phyloP scores from a whole-genome alignment of 2,888 invertebrate species.

The Bellardia pandia region DNA sequence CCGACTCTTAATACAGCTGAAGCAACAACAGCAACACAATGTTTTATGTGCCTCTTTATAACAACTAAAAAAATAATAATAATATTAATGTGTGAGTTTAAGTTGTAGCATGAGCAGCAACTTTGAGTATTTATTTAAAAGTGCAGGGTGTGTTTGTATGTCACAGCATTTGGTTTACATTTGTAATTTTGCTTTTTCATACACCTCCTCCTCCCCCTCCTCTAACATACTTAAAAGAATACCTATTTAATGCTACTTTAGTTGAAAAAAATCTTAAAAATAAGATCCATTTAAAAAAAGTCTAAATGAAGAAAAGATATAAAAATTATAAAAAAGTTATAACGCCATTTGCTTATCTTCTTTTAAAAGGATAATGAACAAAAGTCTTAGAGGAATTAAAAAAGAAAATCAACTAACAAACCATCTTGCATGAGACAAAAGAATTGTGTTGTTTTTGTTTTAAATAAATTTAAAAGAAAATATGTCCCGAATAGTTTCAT shows the following conservation, averaged over 20 bases:
- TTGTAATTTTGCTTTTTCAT: slow-evolving; percentile 38
- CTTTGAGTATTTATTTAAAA: slow-evolving; percentile 20
- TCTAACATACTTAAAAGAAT: slow-evolving; percentile 21
- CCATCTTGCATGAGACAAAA: neutral
- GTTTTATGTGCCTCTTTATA: slow-evolving; percentile 10
- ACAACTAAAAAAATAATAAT: slow-evolving; percentile 7
- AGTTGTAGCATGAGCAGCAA: slow-evolving; percentile 25
- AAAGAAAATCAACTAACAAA: slow-evolving; percentile 21
- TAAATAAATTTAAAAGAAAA: slow-evolving; percentile 4
- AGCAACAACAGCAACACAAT: neutral
- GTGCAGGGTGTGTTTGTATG: slow-evolving; percentile 9
- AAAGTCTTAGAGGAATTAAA: neutral
- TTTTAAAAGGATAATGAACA: slow-evolving; percentile 43
- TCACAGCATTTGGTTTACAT: slow-evolving; percentile 14
- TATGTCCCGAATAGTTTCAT: slow-evolving; percentile 12
- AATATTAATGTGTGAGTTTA: neutral
- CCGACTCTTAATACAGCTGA: slow-evolving; percentile 21
- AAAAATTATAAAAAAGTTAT: slow-evolving; percentile 24
- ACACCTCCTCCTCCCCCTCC: neutral
- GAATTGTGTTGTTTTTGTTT: neutral
- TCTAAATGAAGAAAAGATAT: slow-evolving; percentile 18
- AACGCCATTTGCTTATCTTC: slow-evolving; percentile 42
- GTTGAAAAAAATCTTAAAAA: slow-evolving; percentile 32
- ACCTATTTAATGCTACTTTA: slow-evolving; percentile 58
- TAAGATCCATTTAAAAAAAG: slow-evolving; percentile 30